Conservation (phyloP, 2,888 invertebrate species). For the Tenthredo distinguenda region DNA sequence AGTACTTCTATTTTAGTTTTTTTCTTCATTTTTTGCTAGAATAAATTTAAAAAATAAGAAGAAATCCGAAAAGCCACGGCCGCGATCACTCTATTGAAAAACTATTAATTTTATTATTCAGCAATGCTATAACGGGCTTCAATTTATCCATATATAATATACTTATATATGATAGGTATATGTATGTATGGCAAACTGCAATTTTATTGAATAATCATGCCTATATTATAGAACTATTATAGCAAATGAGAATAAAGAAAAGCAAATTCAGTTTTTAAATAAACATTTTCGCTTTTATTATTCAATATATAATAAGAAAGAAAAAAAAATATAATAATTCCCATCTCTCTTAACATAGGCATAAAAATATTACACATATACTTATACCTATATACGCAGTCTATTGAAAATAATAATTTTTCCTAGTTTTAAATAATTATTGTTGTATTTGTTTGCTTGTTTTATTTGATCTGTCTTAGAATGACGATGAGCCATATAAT, state of each 20-base stretch:
- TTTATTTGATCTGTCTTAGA: neutral
- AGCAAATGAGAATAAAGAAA: neutral
- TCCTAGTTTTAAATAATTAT: neutral
- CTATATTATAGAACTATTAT: neutral
- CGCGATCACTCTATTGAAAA: neutral
- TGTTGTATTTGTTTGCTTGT: neutral
- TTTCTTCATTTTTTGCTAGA: neutral
- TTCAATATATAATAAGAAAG: neutral
- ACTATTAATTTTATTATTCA: neutral
- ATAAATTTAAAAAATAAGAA: neutral
- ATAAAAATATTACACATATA: neutral
- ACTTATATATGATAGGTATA: neutral
- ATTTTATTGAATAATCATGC: neutral
- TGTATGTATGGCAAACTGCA: neutral
- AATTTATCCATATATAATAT: neutral
- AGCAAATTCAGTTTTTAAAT: neutral
- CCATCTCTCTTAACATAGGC: neutral
- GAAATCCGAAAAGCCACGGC: neutral
- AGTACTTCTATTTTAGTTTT: neutral
- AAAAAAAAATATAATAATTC: neutral
- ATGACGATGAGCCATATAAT: neutral
- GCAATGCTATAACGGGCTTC: neutral
- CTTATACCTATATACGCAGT: too few relatives aligned
- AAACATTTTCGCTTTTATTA: neutral
- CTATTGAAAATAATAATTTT: neutral